phyloP scores from a whole-genome alignment of 1,140 invertebrate genomes.

The Manduca sexta region DNA sequence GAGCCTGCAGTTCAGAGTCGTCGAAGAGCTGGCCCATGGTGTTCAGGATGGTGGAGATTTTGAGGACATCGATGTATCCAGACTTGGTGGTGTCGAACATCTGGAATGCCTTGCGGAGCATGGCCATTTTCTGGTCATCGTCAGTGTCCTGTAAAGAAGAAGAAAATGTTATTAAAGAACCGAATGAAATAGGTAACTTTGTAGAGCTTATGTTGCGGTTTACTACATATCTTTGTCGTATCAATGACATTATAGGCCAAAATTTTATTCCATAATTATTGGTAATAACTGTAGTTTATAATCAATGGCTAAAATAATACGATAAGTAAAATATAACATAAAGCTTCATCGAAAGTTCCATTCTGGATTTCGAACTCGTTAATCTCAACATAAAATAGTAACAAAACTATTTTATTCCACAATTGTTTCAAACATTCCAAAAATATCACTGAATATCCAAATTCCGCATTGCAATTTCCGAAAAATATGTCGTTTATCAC shows the following conservation, averaged over 20 bases:
- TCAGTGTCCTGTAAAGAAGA: conserved; percentile 74
- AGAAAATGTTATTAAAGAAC: background rate
- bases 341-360: too few relatives aligned
- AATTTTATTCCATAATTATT: conserved; percentile 9
- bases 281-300: too few relatives aligned
- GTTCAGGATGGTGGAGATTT: conserved; percentile 93
- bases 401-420: too few relatives aligned
- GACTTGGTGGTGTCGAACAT: conserved; percentile 95
- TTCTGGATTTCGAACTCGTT: too few relatives aligned
- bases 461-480: conserved; percentile 6
- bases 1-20: conserved; percentile 85
- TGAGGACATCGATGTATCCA: conserved; percentile 91
- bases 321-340: too few relatives aligned
- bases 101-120: conserved; percentile 94
- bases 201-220: too few relatives aligned
- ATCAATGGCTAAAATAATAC: too few relatives aligned
- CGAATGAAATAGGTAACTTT: too few relatives aligned
- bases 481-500: conserved; percentile 1
- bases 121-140: conserved; percentile 88
- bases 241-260: too few relatives aligned
- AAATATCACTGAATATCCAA: conserved; percentile 19
- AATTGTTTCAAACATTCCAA: conserved; percentile 13
- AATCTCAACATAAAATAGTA: too few relatives aligned
- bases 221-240: too few relatives aligned
- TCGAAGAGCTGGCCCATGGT: conserved; percentile 95